Evolutionary conservation across 2,797 vertebrate species (phyloP), one percentile per base, ranked within the genome.

Genomic region (Channa striata): DNA sequence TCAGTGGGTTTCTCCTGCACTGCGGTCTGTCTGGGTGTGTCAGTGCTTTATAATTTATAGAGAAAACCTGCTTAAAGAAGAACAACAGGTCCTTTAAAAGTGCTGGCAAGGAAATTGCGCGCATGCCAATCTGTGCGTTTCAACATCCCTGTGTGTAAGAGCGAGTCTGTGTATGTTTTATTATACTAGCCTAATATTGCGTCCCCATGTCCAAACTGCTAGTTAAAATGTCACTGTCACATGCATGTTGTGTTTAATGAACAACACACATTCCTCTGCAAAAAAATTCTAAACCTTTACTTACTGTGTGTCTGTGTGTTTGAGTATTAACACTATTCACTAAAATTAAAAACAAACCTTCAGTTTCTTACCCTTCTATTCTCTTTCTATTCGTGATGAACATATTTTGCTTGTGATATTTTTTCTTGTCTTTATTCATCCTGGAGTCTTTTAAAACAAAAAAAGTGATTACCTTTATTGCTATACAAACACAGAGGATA

Each of bases 141-240:
- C 74, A 69, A 77, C 81, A 83, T 72, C 44, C 2, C 11, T 5
- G 23, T 75, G 14, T 72, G 30, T 68, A 30, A 47, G 40, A 8
- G 6, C 12, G 8, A 25, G 43, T 20, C 25, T 49, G 36, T 42
- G 13, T 46, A 17, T 42, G 30, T 87, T 79, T 87, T 78, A 33
- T 69, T 82, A 82, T 14, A 51, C 65, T 60, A 51, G 19, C 21
- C 61, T 76, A 63, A 67, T 33, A n/a, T 74, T 78, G 70, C 78
- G 63, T 60, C 52, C 37, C 49, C 40, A 33, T 74, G 78, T 74
- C 53, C 57, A 64, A 83, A 84, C 74, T 66, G 13, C 44, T 49
- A 19, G 50, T 74, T 78, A 60, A 60, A 73, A 63, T 57, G 80
- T 72, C 20, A 16, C 17, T 19, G 43, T 75, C 80, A 62, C 63